These are phyloP conservation scores for Callopanchax toddi DNA, from an alignment of 2,113 vertebrate genomes.

Conservation along the genomic window DNA sequence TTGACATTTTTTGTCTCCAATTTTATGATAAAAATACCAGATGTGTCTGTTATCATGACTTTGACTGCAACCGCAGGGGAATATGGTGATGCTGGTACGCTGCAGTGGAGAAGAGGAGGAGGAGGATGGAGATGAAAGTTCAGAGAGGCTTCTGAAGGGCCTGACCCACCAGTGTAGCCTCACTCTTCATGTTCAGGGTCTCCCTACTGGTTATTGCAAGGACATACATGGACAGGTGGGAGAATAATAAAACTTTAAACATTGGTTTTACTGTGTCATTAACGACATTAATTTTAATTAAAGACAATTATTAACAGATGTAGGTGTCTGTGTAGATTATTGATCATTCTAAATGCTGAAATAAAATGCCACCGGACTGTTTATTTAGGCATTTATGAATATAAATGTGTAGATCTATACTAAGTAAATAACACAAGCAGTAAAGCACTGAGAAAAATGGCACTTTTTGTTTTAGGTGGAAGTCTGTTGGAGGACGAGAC, in stretches of 20 bases:
- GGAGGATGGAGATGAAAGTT: slow-evolving; percentile 66
- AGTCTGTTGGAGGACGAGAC: slow-evolving; percentile 80
- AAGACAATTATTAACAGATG: too few species aligned
- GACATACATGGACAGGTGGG: slow-evolving; percentile 93
- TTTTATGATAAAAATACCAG: accelerated
- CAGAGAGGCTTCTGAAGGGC: slow-evolving; percentile 79
- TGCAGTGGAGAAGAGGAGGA: slow-evolving; percentile 64
- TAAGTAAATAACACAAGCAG: neutral
- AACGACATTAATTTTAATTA: too few species aligned
- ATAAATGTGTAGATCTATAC: too few species aligned
- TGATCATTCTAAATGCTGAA: too few species aligned
- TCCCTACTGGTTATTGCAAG: slow-evolving; percentile 91
- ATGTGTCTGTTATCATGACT: neutral
- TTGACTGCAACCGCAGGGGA: slow-evolving; percentile 79
- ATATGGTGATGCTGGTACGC: slow-evolving; percentile 85
- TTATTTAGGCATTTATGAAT: too few species aligned
- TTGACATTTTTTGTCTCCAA: neutral
- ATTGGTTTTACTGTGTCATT: too few species aligned
- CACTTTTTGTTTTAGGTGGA: slow-evolving; percentile 79
- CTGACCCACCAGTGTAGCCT: slow-evolving; percentile 88
- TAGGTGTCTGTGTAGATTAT: too few species aligned
- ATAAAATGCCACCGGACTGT: too few species aligned
- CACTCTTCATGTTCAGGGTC: slow-evolving; percentile 85
- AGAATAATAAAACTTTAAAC: neutral
- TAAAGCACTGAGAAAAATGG: too few species aligned